phyloP scores from a whole-genome alignment of 2,888 invertebrate genomes.

The Philhelius pedissequus region DNA sequence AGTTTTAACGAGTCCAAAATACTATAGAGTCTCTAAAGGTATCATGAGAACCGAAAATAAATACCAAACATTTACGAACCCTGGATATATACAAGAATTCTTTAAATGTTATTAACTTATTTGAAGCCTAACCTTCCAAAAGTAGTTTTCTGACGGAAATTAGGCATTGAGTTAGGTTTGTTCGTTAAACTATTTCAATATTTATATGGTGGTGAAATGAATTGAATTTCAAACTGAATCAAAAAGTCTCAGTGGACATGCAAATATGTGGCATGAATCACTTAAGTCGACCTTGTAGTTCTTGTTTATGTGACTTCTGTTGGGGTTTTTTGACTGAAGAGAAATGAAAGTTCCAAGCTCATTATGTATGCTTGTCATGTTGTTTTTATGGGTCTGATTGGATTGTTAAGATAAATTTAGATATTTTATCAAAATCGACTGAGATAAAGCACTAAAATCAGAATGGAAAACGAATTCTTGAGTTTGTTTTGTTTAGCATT shows the following conservation, averaged over 20 bases:
- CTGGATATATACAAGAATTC: neutral
- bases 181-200: neutral
- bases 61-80: neutral
- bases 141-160: neutral
- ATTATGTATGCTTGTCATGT: neutral
- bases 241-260: neutral
- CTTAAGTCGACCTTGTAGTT: conserved; percentile 8
- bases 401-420: neutral
- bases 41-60: neutral
- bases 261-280: conserved; percentile 16
- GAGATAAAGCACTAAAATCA: no score
- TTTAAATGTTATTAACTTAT: neutral
- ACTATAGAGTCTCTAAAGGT: neutral
- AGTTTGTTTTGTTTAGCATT: no score
- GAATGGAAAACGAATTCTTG: no score
- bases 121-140: neutral
- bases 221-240: neutral
- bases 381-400: neutral
- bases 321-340: neutral
- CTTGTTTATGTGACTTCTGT: neutral
- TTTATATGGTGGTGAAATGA: neutral
- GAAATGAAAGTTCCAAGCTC: neutral
- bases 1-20: neutral
- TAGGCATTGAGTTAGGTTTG: neutral
- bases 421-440: neutral